phyloP scores from a whole-genome alignment of 2,888 invertebrate genomes.

The Odiellus spinosus region DNA sequence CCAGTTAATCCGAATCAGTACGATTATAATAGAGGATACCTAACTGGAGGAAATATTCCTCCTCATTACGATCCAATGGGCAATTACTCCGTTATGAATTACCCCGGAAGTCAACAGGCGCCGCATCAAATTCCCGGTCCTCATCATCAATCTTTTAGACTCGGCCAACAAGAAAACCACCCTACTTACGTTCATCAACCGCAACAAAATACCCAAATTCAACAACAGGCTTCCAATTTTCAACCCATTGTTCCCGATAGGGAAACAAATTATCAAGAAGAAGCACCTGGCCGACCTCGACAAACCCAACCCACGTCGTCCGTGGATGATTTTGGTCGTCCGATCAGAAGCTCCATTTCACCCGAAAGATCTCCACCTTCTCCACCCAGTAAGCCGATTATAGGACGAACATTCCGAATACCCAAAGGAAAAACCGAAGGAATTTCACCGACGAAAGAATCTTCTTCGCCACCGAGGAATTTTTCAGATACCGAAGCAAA shows the following conservation, averaged over 20 bases:
- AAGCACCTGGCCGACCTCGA: background rate
- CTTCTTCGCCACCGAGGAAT: slow-evolving; percentile 3
- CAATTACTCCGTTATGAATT: background rate
- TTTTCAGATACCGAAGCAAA: background rate
- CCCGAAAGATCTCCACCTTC: slow-evolving; percentile 33
- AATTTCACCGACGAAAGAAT: slow-evolving; percentile 12
- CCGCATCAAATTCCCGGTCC: slow-evolving; percentile 1
- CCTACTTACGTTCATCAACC: slow-evolving; percentile 1
- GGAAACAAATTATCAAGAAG: no score
- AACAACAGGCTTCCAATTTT: background rate
- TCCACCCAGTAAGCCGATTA: slow-evolving; percentile 57
- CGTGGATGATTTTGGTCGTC: slow-evolving; percentile 16
- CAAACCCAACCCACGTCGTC: background rate
- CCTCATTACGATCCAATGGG: background rate
- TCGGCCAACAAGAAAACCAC: background rate
- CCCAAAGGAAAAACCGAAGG: slow-evolving; percentile 22
- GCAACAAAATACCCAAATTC: background rate
- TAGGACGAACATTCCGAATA: slow-evolving; percentile 25
- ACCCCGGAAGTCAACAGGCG: background rate
- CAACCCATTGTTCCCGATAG: background rate
- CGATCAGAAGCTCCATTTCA: background rate
- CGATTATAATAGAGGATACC: background rate
- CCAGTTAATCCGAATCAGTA: background rate
- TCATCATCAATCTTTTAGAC: background rate
- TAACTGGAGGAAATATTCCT: background rate